Percentiles rank a stretch among this genome's conserved stretches.
Evolutionary conservation across 2,888 invertebrate species (phyloP).

Genomic region (Liposcelis brunnea): DNA sequence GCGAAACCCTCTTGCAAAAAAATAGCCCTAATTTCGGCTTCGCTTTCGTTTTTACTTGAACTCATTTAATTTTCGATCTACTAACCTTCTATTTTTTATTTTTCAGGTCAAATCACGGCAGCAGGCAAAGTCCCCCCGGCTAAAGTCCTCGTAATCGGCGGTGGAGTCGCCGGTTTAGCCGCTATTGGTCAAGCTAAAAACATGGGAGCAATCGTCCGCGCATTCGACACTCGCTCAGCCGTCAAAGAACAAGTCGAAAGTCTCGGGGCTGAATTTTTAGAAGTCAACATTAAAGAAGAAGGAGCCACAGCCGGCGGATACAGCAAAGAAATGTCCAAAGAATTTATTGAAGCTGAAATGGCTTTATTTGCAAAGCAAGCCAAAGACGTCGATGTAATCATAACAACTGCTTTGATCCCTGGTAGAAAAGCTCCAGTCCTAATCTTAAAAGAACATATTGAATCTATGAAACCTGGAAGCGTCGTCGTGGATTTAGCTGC

Average conservation of each 20-base stretch:
- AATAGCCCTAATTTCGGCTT: too few species aligned
- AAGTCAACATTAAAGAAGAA: slow-evolving; percentile 57
- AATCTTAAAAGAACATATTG: slow-evolving; percentile 60
- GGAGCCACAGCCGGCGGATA: slow-evolving; percentile 57
- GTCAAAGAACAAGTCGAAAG: slow-evolving; percentile 75
- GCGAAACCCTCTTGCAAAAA: too few species aligned
- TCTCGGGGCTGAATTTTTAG: slow-evolving; percentile 74
- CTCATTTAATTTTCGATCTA: too few species aligned
- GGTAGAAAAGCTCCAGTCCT: slow-evolving; percentile 69
- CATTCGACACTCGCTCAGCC: slow-evolving; percentile 71
- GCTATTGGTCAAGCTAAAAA: slow-evolving; percentile 71
- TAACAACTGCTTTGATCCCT: slow-evolving; percentile 79
- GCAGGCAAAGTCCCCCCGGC: slow-evolving; percentile 81
- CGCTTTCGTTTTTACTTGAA: too few species aligned
- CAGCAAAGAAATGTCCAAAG: slow-evolving; percentile 74
- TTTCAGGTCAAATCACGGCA: slow-evolving; percentile 74
- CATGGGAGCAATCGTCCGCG: slow-evolving; percentile 79
- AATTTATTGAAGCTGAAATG: slow-evolving; percentile 71
- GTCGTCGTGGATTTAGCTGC: slow-evolving; percentile 80
- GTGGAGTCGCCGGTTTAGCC: slow-evolving; percentile 76
- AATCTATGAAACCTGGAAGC: slow-evolving; percentile 71
- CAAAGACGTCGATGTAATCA: slow-evolving; percentile 68
- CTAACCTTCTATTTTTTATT: too few species aligned
- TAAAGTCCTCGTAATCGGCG: slow-evolving; percentile 73
- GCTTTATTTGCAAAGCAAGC: slow-evolving; percentile 74